Evolutionary conservation across 1,140 invertebrate genomes (phyloP), one percentile per base, ranked within the genome.

Genomic region (Tetramorium simillimum): DNA sequence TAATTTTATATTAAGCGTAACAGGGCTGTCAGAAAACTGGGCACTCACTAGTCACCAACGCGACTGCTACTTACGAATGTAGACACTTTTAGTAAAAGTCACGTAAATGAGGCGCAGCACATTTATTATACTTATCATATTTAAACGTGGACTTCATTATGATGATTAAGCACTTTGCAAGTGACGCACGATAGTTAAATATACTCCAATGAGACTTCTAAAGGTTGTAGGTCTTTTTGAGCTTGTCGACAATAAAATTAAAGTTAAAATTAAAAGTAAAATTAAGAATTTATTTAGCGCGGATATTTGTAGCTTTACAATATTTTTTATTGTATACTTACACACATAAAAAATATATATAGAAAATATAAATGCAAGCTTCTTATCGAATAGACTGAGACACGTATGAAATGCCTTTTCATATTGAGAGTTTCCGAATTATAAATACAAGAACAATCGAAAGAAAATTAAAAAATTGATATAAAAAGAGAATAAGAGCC

Each of bases 321-420:
- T 51, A 37, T 49, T 53, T 73, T 53, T 33, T 73, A 53, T 73
- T 51, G 33, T 33, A 73, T 12, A 72, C 18, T 62, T 62, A 7
- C 28, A 62, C 28, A 40, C 18, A 18, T 43, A 46, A 70, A 24
- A 18, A 28, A 3, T 49, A 49, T 21, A 75, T 14, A 7, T 10
- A 21, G 33, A 0, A 37, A 75, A 75, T 3, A 0, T 7, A 53
- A 73, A 56, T 37, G 18, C 6, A 56, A 14, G 1, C n/a, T 56
- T 0, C 0, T 56, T 56, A 56, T 43, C 14, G 4, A 14, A 56
- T 37, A n/a, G 16, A 76, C 2, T 12, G 16, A 60, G 62, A 62
- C 2, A 62, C 62, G 3, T 28, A 12, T 18, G 16, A 60, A 5
- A 43, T 2, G 2, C 10, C 24, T 46, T 46, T 43, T 10, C 1